These are phyloP conservation scores for Microtus oregoni DNA, from an alignment of 2,113 vertebrate species.

Conservation along the genomic window DNA sequence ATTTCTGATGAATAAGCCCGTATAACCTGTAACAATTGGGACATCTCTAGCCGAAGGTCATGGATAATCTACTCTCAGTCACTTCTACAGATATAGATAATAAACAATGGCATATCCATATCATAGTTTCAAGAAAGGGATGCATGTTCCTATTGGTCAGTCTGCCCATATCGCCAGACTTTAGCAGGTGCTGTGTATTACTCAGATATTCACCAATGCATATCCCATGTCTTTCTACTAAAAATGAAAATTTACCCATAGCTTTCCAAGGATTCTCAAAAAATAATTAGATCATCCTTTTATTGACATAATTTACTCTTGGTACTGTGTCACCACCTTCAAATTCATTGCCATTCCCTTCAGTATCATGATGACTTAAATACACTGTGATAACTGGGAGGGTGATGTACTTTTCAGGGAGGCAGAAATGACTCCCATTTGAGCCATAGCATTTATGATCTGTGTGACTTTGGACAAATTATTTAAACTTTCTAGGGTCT, in stretches of 20 bases:
- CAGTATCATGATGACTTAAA: not conserved
- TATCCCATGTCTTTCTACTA: accelerated
- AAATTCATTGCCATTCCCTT: not conserved
- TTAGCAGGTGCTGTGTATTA: not conserved
- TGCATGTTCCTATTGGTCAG: not conserved
- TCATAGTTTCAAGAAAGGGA: not conserved
- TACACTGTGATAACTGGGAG: not conserved
- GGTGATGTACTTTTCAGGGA: not conserved
- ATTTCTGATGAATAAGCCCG: not conserved
- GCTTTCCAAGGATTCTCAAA: not conserved
- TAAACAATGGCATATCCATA: not conserved
- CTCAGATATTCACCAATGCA: not conserved
- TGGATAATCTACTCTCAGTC: not conserved
- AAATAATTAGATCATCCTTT: slow-evolving; percentile 44
- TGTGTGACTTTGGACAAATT: slow-evolving; percentile 29
- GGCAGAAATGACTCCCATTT: slow-evolving; percentile 18
- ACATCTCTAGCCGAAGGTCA: not conserved
- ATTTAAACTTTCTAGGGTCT: slow-evolving; percentile 35
- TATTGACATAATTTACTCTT: slow-evolving; percentile 15
- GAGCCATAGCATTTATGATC: not conserved
- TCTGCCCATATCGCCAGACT: not conserved
- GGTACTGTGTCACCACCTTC: not conserved
- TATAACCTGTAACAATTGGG: accelerated
- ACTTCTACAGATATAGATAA: not conserved
- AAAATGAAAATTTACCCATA: not conserved